A percentile compares a stretch with the other conserved stretches of the same genome.
phyloP scores from a whole-genome alignment of 1,140 invertebrate genomes.

The Lerema accius region DNA sequence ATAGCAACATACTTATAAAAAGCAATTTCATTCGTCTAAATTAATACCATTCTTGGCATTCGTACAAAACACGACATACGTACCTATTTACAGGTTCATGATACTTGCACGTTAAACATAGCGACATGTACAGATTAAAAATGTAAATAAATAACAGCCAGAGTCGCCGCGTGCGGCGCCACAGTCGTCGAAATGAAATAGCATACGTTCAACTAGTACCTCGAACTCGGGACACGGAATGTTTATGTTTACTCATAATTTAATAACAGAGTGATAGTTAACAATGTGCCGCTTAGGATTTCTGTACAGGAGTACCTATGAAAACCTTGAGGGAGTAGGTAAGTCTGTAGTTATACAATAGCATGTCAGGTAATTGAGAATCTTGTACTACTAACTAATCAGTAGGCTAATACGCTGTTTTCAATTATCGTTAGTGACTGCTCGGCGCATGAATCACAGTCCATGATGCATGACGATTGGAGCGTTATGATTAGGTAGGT shows the following conservation, averaged over 20 bases:
- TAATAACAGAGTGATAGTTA: not conserved
- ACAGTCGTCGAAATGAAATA: constrained; percentile 10
- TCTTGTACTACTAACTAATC: not conserved
- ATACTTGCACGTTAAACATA: too few relatives aligned
- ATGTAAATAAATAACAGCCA: constrained; percentile 4
- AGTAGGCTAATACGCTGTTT: not conserved
- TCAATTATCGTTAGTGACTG: not conserved
- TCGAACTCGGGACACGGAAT: not conserved
- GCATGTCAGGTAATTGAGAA: too few relatives aligned
- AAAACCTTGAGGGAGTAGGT: constrained; percentile 38
- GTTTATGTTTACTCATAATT: constrained; percentile 19
- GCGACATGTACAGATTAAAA: not conserved
- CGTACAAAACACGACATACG: too few relatives aligned
- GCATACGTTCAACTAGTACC: not conserved
- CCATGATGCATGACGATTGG: not conserved
- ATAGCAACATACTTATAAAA: too few relatives aligned
- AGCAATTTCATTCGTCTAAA: too few relatives aligned
- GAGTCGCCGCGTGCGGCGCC: constrained; percentile 13
- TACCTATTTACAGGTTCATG: too few relatives aligned
- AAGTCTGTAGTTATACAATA: not conserved
- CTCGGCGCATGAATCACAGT: not conserved
- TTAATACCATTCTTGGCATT: too few relatives aligned
- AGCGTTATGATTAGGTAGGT: not conserved
- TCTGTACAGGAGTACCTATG: constrained; percentile 32
- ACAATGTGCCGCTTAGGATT: constrained; percentile 29